Conservation (phyloP, 2,113 vertebrate species). For the Epinephelus fuscoguttatus region DNA sequence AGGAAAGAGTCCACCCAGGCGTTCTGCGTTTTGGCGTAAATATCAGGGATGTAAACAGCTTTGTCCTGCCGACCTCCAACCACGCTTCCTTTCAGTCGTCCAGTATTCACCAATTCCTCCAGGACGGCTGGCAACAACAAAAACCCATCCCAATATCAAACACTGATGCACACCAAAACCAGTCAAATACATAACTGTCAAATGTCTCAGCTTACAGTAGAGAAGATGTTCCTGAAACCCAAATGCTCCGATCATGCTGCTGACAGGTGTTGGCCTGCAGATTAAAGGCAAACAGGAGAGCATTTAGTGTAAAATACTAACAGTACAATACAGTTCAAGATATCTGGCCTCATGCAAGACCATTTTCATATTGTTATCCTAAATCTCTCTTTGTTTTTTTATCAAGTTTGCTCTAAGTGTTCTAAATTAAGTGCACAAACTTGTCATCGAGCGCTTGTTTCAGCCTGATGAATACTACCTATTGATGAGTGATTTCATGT, state of each 20-base stretch:
- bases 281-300: slow-evolving; percentile 10
- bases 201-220: slow-evolving; percentile 90
- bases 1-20: slow-evolving; percentile 97
- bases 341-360: neutral
- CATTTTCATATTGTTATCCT: neutral
- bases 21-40: slow-evolving; percentile 95
- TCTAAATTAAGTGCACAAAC: neutral
- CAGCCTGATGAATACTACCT: neutral
- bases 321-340: neutral
- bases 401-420: neutral
- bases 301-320: neutral
- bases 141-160: neutral
- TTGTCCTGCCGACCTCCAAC: slow-evolving; percentile 96
- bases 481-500: neutral
- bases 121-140: slow-evolving; percentile 82
- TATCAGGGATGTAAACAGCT: slow-evolving; percentile 94
- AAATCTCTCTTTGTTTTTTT: neutral
- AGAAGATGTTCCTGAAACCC: slow-evolving; percentile 97
- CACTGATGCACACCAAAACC: neutral
- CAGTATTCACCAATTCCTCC: slow-evolving; percentile 91
- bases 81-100: slow-evolving; percentile 92
- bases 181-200: neutral
- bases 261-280: slow-evolving; percentile 92
- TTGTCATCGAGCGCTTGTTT: neutral
- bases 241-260: slow-evolving; percentile 90